Conservation (phyloP, 1,140 invertebrate genomes). For the Microplitis demolitor region DNA sequence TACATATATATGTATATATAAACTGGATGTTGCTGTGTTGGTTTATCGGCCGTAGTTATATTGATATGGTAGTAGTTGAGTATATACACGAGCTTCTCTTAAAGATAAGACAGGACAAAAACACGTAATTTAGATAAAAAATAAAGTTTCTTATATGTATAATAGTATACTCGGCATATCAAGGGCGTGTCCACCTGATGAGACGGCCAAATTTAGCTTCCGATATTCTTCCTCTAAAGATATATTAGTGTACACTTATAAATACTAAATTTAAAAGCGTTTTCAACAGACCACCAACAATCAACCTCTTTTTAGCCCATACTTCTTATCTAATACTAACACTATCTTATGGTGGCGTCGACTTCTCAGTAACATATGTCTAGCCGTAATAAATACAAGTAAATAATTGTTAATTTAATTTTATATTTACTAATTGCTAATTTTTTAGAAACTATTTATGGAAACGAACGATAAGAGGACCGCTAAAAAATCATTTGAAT, state of each 20-base stretch:
- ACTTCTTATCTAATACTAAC: too few relatives aligned
- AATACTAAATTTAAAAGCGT: not conserved
- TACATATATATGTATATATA: too few relatives aligned
- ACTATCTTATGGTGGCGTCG: too few relatives aligned
- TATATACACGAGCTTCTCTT: slow-evolving; percentile 36
- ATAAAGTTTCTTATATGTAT: slow-evolving; percentile 25
- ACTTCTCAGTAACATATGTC: too few relatives aligned
- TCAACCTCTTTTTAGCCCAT: too few relatives aligned
- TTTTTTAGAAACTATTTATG: too few relatives aligned
- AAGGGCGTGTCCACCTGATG: slow-evolving; percentile 10
- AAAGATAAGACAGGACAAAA: slow-evolving; percentile 48
- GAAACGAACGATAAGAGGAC: too few relatives aligned
- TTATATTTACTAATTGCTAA: too few relatives aligned
- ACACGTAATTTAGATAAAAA: slow-evolving; percentile 56
- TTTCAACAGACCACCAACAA: slow-evolving; percentile 10
- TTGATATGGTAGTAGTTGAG: not conserved
- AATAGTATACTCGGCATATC: slow-evolving; percentile 15
- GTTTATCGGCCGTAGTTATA: not conserved
- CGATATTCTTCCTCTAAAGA: slow-evolving; percentile 6
- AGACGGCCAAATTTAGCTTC: slow-evolving; percentile 21
- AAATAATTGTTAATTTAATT: too few relatives aligned
- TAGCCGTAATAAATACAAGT: too few relatives aligned
- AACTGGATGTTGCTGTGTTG: not conserved
- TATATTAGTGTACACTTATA: not conserved
- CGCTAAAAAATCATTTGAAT: too few relatives aligned